Conservation (phyloP, 2,113 vertebrate species). For the Ptilorrhoa leucosticta region DNA sequence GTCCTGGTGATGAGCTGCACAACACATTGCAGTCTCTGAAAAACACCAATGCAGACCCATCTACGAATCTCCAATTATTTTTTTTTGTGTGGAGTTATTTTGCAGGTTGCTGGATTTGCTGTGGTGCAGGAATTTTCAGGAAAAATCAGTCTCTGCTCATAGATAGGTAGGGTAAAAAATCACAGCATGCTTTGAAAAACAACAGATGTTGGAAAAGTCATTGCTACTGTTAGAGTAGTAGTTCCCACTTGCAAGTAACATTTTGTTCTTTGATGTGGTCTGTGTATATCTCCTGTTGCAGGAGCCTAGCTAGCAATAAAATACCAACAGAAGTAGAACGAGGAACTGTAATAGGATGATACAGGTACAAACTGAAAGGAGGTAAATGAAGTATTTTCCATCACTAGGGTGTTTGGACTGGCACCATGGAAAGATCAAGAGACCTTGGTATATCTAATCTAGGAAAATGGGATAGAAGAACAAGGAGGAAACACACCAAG, state of each 20-base stretch:
- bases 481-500: background rate
- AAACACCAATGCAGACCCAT: background rate
- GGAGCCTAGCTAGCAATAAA: background rate
- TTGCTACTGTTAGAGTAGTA: background rate
- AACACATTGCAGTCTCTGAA: background rate
- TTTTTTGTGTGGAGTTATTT: background rate
- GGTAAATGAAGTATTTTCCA: slow-evolving; percentile 29
- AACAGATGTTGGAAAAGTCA: slow-evolving; percentile 12
- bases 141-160: background rate
- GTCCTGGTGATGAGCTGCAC: background rate
- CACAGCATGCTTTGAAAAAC: background rate
- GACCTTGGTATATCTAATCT: background rate
- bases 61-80: background rate
- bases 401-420: background rate
- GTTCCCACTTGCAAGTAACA: slow-evolving; percentile 1
- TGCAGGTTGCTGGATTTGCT: background rate
- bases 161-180: background rate
- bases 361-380: slow-evolving; percentile 22
- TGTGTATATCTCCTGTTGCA: background rate
- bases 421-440: background rate
- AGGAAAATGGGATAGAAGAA: background rate
- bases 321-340: background rate
- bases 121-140: background rate
- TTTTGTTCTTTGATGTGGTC: slow-evolving; percentile 26
- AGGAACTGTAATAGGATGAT: background rate